phyloP scores from a whole-genome alignment of 2,797 vertebrate genomes.

The Phalloptychus januarius region DNA sequence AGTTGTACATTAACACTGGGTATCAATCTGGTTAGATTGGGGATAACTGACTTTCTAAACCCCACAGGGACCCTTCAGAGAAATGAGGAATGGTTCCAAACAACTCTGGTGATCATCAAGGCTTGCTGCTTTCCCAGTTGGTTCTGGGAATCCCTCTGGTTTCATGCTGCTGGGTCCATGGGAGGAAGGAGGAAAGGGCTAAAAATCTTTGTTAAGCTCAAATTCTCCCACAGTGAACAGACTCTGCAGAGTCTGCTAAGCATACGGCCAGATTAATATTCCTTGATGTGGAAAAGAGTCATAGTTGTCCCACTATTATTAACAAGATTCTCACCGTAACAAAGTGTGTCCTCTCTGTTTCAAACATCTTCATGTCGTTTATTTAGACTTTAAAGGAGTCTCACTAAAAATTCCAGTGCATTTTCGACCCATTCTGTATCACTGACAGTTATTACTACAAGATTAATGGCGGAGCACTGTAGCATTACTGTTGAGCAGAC shows the following conservation, averaged over 20 bases:
- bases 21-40: background rate
- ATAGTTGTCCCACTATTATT: background rate
- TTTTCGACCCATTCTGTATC: background rate
- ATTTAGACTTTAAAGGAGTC: background rate
- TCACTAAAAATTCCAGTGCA: background rate
- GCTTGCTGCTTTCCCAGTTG: constrained; percentile 15
- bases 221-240: background rate
- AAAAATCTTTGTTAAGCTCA: background rate
- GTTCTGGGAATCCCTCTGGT: constrained; percentile 12
- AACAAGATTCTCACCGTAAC: background rate
- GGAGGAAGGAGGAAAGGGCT: too few relatives aligned
- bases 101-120: constrained; percentile 21
- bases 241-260: constrained; percentile 11
- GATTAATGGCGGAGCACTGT: background rate
- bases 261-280: background rate
- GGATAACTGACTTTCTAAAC: background rate
- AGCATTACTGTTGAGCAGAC: background rate
- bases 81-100: constrained; percentile 9
- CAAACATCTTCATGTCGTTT: background rate
- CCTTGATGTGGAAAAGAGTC: background rate
- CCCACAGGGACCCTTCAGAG: background rate
- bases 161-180: constrained; percentile 2
- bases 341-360: background rate
- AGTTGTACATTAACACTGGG: background rate
- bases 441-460: background rate